Evolutionary conservation across 2,888 invertebrate species (phyloP).

Genomic region (Amiota communis): DNA sequence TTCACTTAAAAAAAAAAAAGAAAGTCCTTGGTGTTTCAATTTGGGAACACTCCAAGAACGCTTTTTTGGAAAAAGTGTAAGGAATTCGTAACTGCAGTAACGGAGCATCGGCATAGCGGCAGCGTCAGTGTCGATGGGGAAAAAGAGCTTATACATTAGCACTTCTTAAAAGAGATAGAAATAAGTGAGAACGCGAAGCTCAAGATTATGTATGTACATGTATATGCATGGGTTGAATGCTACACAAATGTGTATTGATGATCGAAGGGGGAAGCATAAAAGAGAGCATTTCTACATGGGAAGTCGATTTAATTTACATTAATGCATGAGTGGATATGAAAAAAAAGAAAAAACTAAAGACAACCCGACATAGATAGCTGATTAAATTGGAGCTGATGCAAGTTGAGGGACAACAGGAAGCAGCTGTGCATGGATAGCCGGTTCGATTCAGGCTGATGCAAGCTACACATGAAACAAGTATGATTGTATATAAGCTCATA

Average conservation of each 20-base stretch:
- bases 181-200: not conserved
- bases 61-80: no score
- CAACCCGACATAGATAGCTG: not conserved
- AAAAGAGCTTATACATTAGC: not conserved
- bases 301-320: not conserved
- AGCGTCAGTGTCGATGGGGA: not conserved
- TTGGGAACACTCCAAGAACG: no score
- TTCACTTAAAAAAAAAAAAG: no score
- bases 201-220: not conserved
- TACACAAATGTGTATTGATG: not conserved
- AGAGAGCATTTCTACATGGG: not conserved
- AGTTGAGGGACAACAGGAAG: not conserved
- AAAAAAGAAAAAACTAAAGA: not conserved
- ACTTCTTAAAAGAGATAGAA: not conserved
- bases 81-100: not conserved
- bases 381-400: not conserved
- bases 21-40: no score
- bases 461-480: no score
- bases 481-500: not conserved
- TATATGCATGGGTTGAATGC: not conserved
- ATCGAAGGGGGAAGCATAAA: not conserved
- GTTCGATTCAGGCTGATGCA: conserved; percentile 1
- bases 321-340: no score
- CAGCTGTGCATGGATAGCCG: no score
- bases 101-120: not conserved